Conservation (phyloP, 2,113 vertebrate genomes). For the Rattus rattus region DNA sequence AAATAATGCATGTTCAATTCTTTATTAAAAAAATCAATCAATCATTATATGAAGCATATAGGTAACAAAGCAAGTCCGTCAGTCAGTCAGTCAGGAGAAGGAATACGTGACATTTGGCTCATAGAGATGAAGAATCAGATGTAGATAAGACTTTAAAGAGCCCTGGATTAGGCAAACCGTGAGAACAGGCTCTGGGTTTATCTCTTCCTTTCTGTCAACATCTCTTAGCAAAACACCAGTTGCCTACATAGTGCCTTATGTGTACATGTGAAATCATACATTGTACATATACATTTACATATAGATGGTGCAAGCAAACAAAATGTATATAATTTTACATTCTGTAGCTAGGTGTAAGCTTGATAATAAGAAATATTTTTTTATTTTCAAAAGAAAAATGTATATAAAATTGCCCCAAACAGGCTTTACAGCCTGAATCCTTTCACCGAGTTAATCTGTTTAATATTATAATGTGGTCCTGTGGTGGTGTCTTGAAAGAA, state of each 20-base stretch:
- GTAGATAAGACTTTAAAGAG: slow-evolving; percentile 13
- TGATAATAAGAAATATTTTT: background rate
- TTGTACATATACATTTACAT: background rate
- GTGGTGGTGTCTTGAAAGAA: background rate
- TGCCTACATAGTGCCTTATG: background rate
- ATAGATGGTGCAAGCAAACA: background rate
- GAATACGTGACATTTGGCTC: background rate
- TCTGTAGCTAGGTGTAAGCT: background rate
- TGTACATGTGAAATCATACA: background rate
- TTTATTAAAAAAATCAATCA: slow-evolving; percentile 51
- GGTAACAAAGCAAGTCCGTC: background rate
- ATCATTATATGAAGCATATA: background rate
- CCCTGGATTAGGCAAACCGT: background rate
- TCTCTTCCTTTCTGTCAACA: background rate
- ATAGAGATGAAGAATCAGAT: background rate
- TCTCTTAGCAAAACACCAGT: background rate
- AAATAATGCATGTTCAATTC: slow-evolving; percentile 24
- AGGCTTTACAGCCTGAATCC: slow-evolving; percentile 22
- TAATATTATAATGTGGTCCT: background rate
- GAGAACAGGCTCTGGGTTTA: background rate
- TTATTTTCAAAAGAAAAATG: background rate
- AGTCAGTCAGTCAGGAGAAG: background rate
- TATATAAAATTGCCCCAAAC: background rate
- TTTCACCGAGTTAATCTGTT: slow-evolving; percentile 45
- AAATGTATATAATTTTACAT: background rate